Percentiles rank a stretch among this genome's conserved stretches.
phyloP scores from a whole-genome alignment of 1,140 invertebrate genomes.

The Wiebesia pumilae region DNA sequence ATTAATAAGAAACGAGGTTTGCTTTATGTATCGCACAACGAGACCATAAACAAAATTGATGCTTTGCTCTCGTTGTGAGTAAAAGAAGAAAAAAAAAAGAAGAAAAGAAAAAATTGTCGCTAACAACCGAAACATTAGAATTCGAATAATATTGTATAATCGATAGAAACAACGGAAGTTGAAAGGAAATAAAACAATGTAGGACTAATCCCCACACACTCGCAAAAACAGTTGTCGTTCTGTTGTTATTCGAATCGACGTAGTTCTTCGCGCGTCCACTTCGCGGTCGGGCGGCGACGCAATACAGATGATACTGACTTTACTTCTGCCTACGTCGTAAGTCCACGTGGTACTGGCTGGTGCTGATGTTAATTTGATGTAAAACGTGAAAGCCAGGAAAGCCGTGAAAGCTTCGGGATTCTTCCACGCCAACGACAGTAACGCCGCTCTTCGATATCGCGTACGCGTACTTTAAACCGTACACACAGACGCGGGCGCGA shows the following conservation, averaged over 20 bases:
- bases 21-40: too few relatives aligned
- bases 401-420: conserved; percentile 44
- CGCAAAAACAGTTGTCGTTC: neutral
- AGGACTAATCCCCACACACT: neutral
- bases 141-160: too few relatives aligned
- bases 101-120: neutral
- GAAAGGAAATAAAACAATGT: neutral
- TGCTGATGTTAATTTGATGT: neutral
- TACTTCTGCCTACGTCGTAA: conserved; percentile 1
- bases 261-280: conserved; percentile 38
- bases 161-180: neutral
- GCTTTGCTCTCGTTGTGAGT: too few relatives aligned
- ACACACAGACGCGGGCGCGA: too few relatives aligned
- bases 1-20: too few relatives aligned
- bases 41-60: too few relatives aligned
- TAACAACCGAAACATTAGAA: neutral
- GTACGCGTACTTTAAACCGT: neutral
- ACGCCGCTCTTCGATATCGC: neutral
- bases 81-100: neutral
- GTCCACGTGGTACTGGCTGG: conserved; percentile 27
- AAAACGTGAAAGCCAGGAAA: neutral
- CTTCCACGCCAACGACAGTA: conserved; percentile 29
- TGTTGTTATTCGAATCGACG: neutral
- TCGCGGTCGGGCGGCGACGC: neutral
- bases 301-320: neutral